A percentile compares a stretch with the other conserved stretches of the same genome.
Conservation (phyloP, 30 jellyfish, hydroid and myxozoan genomes). For the Aurelia sp. region DNA sequence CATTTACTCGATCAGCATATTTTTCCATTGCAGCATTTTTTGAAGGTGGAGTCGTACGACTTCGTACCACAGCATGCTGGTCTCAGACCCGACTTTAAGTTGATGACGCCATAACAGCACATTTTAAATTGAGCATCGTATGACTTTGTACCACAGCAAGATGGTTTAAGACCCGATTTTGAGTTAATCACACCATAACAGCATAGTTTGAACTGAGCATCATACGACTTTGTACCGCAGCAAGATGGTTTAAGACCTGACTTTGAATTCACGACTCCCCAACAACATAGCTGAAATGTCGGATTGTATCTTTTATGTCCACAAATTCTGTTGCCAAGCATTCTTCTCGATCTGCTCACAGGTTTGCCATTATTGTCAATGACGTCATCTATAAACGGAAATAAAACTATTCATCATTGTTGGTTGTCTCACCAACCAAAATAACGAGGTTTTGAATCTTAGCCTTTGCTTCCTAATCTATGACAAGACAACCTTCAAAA, state of each 20-base stretch:
- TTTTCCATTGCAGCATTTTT: constrained; percentile 2
- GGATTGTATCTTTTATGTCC: constrained; percentile 38
- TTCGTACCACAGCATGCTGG: constrained; percentile 28
- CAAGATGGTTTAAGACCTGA: constrained; percentile 24
- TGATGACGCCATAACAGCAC: constrained; percentile 43
- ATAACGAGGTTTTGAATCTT: too few species aligned
- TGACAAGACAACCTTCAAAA: too few species aligned
- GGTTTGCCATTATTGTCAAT: too few species aligned
- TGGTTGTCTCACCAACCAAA: too few species aligned
- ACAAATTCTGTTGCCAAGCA: constrained; percentile 24
- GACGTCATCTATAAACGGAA: too few species aligned
- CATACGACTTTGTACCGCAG: constrained; percentile 32
- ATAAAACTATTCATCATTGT: too few species aligned
- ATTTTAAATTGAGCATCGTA: constrained; percentile 18
- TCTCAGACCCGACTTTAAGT: constrained; percentile 21
- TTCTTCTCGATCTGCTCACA: neutral
- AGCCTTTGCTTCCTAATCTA: too few species aligned
- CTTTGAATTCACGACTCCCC: constrained; percentile 24
- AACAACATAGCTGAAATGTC: constrained; percentile 24
- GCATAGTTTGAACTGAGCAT: constrained; percentile 17
- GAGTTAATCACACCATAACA: constrained; percentile 15
- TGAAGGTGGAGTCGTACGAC: constrained; percentile 1
- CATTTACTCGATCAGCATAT: neutral
- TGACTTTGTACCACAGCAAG: constrained; percentile 40
- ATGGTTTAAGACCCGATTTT: constrained; percentile 28